Evolutionary conservation across 1,140 invertebrate species (phyloP), one percentile per base, ranked within the genome.

Genomic region (Drosophila subobscura): DNA sequence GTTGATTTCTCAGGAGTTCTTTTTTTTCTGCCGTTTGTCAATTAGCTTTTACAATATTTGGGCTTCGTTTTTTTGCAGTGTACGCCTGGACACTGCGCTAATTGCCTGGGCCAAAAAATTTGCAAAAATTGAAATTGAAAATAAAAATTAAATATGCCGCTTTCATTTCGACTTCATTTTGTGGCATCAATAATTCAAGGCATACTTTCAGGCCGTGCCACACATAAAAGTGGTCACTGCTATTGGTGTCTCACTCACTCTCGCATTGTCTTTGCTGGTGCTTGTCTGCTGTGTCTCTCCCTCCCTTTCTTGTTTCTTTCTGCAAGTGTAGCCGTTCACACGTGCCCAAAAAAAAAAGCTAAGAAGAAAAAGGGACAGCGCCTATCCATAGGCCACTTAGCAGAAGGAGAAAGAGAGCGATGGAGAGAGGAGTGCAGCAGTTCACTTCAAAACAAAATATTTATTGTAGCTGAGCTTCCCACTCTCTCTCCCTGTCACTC

Each of bases 371-470:
- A 59, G 45, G 71, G 65, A 56, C 50, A 68, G 4, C 25, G 29
- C n/a, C 42, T 47, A 45, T 33, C 71, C 16, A 20, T 20, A 76
- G 70, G 65, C 72, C 83, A 88, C 83, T 86, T 86, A 88, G 63
- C 64, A 59, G 42, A 65, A 49, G 67, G 29, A 45, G 16, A 49
- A 41, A 12, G 44, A 14, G 33, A 54, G 22, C 8, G 51, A 46
- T 47, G 54, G 5, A 23, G 6, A 49, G 41, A 14, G 40, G n/a
- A 46, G 37, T 50, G 46, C 54, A 40, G 16, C 14, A 14, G 51
- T 52, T 59, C 83, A 76, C 66, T 86, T 88, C 71, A 88, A 86
- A 88, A 88, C 83, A 88, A 88, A 88, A 88, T 88, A 88, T 88
- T 88, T 88, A 89, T 88, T 88, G 75, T 79, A 78, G 75, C 67